phyloP scores from a whole-genome alignment of 2,888 invertebrate genomes.

The Cephus pulcher region DNA sequence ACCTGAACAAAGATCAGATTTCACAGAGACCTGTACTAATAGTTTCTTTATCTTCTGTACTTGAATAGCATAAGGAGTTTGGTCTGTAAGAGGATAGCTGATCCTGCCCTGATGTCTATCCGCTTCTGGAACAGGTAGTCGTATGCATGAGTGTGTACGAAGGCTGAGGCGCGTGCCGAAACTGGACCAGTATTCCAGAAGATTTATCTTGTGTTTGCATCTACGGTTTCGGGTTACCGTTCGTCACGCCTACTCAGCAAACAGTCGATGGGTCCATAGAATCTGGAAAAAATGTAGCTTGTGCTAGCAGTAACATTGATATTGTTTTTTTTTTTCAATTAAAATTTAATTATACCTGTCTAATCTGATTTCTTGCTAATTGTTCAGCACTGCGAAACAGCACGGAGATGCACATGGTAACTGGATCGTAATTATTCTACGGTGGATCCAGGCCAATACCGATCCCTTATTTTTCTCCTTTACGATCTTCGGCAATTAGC shows the following conservation, averaged over 20 bases:
- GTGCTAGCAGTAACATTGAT: not conserved
- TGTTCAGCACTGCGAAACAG: not conserved
- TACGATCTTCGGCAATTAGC: constrained; percentile 17
- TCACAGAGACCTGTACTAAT: constrained; percentile 28
- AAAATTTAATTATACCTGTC: too few species aligned
- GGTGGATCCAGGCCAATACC: not conserved
- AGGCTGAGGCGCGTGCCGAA: constrained; percentile 55
- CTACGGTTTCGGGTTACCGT: constrained; percentile 53
- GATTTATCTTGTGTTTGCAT: constrained; percentile 56
- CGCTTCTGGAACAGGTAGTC: not conserved
- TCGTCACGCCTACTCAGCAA: constrained; percentile 33
- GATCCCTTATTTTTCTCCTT: not conserved
- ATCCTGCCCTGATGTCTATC: not conserved
- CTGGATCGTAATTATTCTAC: not conserved
- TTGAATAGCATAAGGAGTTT: not conserved
- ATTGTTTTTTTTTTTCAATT: not conserved
- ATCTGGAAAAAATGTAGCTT: not conserved
- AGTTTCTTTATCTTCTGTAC: not conserved
- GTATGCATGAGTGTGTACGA: not conserved
- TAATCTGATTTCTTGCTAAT: not conserved
- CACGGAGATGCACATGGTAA: not conserved
- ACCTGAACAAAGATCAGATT: constrained; percentile 8
- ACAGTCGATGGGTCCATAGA: not conserved
- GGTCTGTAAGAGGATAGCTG: not conserved
- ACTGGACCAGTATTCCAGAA: constrained; percentile 40